Evolutionary conservation across 2,888 invertebrate species (phyloP).

Genomic region (Apotomis turbidana): DNA sequence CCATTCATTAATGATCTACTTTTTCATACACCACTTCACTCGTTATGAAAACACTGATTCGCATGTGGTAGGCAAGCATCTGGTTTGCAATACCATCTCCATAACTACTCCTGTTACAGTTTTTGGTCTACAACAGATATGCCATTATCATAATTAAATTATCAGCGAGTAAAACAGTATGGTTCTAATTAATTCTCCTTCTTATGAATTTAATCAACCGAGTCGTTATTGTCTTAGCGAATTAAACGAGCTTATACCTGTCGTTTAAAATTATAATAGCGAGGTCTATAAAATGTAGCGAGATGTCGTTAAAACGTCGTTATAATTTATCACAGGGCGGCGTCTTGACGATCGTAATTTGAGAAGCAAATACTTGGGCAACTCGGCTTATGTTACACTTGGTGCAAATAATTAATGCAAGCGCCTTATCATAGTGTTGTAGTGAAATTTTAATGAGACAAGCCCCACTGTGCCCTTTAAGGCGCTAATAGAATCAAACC

Average conservation of each 20-base stretch:
- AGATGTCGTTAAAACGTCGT: slow-evolving; percentile 37
- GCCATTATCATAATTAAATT: slow-evolving; percentile 7
- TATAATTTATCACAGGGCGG: slow-evolving; percentile 39
- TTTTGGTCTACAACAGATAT: slow-evolving; percentile 7
- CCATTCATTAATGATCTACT: slow-evolving; percentile 36
- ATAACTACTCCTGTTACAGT: neutral
- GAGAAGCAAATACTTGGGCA: slow-evolving; percentile 35
- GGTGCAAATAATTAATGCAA: slow-evolving; percentile 48
- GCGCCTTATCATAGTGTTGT: slow-evolving; percentile 63
- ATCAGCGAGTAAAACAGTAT: neutral
- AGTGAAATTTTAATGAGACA: slow-evolving; percentile 74
- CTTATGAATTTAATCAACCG: slow-evolving; percentile 22
- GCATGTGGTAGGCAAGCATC: slow-evolving; percentile 23
- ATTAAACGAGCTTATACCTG: slow-evolving; percentile 23
- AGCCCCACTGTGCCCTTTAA: slow-evolving; percentile 49
- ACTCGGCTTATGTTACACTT: slow-evolving; percentile 51
- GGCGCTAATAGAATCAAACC: slow-evolving; percentile 64
- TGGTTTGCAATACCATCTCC: slow-evolving; percentile 13
- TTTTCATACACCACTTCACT: slow-evolving; percentile 25
- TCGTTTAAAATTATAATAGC: slow-evolving; percentile 33
- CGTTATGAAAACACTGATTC: slow-evolving; percentile 32
- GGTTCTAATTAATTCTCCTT: neutral
- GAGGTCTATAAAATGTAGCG: slow-evolving; percentile 41
- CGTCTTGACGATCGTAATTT: slow-evolving; percentile 40
- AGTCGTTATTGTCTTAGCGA: slow-evolving; percentile 17